These are phyloP conservation scores for Drosophila putrida DNA, from an alignment of 2,888 invertebrate species.

Conservation along the genomic window DNA sequence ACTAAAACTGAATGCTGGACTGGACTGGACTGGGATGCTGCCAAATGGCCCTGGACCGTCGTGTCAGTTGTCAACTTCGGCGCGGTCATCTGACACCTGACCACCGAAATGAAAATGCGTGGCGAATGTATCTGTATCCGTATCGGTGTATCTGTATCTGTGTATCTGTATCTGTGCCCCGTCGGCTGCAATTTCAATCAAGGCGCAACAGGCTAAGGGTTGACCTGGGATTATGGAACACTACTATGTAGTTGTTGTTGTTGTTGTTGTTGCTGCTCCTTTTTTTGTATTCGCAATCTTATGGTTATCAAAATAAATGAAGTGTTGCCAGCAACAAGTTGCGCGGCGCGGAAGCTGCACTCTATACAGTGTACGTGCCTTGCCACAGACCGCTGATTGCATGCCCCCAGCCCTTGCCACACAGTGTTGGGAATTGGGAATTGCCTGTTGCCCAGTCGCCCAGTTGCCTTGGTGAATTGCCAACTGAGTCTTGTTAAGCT, in stretches of 20 bases:
- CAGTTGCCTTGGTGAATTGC: conserved; percentile 16
- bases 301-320: conserved; percentile 81
- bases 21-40: conserved; percentile 7
- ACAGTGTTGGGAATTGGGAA: conserved; percentile 13
- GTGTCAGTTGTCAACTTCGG: conserved; percentile 77
- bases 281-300: conserved; percentile 71
- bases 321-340: conserved; percentile 79
- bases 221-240: conserved; percentile 52
- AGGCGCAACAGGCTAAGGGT: conserved; percentile 73
- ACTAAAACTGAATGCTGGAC: no score
- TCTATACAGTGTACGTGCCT: conserved; percentile 59
- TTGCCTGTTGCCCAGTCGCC: conserved; percentile 3
- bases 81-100: conserved; percentile 67
- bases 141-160: conserved; percentile 1
- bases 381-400: conserved; percentile 30
- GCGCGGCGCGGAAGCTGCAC: conserved; percentile 69
- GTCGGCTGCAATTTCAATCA: conserved; percentile 75
- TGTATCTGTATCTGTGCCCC: background rate
- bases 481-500: conserved; percentile 49
- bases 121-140: conserved; percentile 51
- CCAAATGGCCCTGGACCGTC: conserved; percentile 52
- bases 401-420: conserved; percentile 14
- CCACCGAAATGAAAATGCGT: conserved; percentile 73
- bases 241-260: background rate
- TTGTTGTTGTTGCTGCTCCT: conserved; percentile 7